Conservation (phyloP, 1,140 invertebrate species). For the Aethina tumida region DNA sequence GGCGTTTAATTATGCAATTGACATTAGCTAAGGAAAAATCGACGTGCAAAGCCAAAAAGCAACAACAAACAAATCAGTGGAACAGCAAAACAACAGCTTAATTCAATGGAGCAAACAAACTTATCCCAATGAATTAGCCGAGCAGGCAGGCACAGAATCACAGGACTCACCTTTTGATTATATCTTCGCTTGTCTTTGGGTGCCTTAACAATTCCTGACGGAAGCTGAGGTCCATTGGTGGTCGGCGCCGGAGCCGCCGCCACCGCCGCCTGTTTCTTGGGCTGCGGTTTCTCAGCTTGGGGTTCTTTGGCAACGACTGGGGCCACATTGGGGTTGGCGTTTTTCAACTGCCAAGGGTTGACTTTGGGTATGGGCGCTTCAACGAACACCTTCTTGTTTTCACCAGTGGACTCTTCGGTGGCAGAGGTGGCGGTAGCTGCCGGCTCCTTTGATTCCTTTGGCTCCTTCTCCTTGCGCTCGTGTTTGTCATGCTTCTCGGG, state of each 20-base stretch:
- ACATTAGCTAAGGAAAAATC: too few species aligned
- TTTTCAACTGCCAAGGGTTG: constrained; percentile 47
- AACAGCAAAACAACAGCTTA: neutral
- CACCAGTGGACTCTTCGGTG: constrained; percentile 22
- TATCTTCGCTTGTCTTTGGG: constrained; percentile 50
- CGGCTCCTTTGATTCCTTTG: constrained; percentile 14
- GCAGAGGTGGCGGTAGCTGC: constrained; percentile 23
- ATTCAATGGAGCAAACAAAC: neutral
- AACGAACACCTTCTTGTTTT: constrained; percentile 46
- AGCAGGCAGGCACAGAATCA: neutral
- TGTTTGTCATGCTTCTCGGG: constrained; percentile 16
- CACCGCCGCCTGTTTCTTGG: constrained; percentile 33
- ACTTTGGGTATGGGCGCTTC: constrained; percentile 49
- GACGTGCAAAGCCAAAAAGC: too few species aligned
- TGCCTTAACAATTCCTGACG: constrained; percentile 42
- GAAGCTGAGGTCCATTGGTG: constrained; percentile 20
- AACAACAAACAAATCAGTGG: too few species aligned
- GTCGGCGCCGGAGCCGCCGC: too few species aligned
- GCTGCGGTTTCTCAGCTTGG: constrained; percentile 36
- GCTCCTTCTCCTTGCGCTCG: constrained; percentile 17
- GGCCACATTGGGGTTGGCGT: constrained; percentile 12
- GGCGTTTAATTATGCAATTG: too few species aligned
- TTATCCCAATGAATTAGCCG: neutral
- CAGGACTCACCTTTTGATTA: constrained; percentile 46
- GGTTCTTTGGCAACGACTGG: constrained; percentile 12